Conservation (phyloP, 2,113 vertebrate genomes). For the Labeo catla region DNA sequence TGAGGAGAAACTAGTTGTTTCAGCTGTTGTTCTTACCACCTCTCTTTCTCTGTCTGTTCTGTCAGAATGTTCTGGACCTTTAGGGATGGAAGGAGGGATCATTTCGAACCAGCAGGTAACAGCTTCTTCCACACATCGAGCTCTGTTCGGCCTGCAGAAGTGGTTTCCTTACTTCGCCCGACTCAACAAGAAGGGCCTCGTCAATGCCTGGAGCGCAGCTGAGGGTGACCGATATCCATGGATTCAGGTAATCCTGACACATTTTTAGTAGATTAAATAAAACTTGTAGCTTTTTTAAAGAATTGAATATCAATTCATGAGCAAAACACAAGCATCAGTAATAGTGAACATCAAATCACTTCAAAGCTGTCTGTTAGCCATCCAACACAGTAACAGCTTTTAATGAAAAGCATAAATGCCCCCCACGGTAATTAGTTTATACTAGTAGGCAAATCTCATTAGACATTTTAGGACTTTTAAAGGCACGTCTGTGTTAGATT, state of each 20-base stretch:
- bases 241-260: conserved; percentile 80
- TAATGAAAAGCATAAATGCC: neutral
- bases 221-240: conserved; percentile 88
- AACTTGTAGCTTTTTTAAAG: too few relatives aligned
- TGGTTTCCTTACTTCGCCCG: conserved; percentile 88
- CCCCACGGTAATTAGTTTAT: neutral
- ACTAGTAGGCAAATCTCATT: neutral
- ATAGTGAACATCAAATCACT: neutral
- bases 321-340: neutral
- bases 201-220: conserved; percentile 88
- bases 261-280: neutral
- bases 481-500: neutral
- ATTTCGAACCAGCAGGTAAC: conserved; percentile 88
- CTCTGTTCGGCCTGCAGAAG: conserved; percentile 86
- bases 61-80: conserved; percentile 83
- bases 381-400: neutral
- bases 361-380: neutral
- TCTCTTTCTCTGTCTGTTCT: neutral
- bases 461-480: conserved; percentile 6
- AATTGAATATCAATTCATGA: neutral
- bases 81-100: conserved; percentile 88
- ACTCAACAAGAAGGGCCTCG: conserved; percentile 86
- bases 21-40: neutral
- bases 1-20: neutral
- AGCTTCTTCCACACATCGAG: conserved; percentile 83